Evolutionary conservation across 2,888 invertebrate genomes (phyloP), one percentile per base, ranked within the genome.

Genomic region (Blastobasis lacticolella): DNA sequence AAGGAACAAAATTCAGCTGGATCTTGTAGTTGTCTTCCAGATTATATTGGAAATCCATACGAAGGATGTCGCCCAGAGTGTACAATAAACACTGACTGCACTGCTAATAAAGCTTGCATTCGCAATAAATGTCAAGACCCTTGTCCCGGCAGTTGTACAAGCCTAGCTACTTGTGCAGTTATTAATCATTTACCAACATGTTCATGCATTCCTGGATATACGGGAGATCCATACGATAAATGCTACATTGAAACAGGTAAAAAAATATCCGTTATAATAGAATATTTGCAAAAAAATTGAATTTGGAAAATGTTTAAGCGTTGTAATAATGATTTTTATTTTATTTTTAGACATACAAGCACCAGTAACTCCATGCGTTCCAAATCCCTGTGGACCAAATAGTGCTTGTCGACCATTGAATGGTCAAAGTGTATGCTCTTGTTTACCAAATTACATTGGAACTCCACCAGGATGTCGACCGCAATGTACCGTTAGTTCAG

Each of bases 41-140:
- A 93, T 55, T 94, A 92, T 66, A 90, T 92, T 58, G 95, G 95
- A 60, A 93, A 95, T 75, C 94, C 95, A 36, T 94, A 94, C 61
- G 93, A 93, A 80, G 92, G 92, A 40, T 94, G 94, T 71, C 89
- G 94, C 53, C 94, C 94, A 5, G 94, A 94, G 83, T 94, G 94
- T 75, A 88, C 90, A 1, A 74, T 93, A 0, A 93, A 93, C 72
- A 91, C 92, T 0, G 94, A 94, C 69, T 94, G 94, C 69, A 78
- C 91, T 8, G 90, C 92, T 9, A 91, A 91, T 63, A 90, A 86
- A 66, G 92, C 93, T 38, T 94, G 94, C 63, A 89, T 94, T 37
- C 90, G 91, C 58, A 92, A 92, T 64, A 94, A 93, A 79, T 95
- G 95, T 71, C 88, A 89, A 67, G 93, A 95, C 75, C 95, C 95